Percentiles rank a stretch among this genome's conserved stretches.
phyloP scores from a whole-genome alignment of 2,797 vertebrate species.

The Monodelphis domestica region DNA sequence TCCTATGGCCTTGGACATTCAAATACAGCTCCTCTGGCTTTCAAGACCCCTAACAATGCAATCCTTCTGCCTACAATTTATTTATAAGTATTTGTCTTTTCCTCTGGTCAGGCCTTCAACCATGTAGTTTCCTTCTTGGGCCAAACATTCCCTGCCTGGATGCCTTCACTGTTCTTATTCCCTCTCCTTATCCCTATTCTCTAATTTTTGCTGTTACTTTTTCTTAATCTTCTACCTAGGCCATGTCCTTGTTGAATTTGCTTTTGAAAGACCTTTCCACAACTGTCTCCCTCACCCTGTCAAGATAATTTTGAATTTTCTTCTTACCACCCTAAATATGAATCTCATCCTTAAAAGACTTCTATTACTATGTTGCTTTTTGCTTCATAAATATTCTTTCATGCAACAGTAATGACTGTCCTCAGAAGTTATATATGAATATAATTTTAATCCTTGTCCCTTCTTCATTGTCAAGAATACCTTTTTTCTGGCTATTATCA shows the following conservation, averaged over 20 bases:
- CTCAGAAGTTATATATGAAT: slow-evolving; percentile 37
- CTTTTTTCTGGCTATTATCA: slow-evolving; percentile 48
- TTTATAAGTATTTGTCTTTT: not conserved
- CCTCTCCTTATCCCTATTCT: not conserved
- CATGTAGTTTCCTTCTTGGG: not conserved
- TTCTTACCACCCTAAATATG: slow-evolving; percentile 38
- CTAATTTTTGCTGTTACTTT: not conserved
- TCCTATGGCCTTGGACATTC: too few relatives aligned
- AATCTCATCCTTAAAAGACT: slow-evolving; percentile 27
- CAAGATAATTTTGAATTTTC: slow-evolving; percentile 7
- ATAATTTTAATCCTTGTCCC: slow-evolving; percentile 35
- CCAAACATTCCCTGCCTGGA: not conserved
- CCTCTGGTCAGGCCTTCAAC: not conserved
- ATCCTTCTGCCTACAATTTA: not conserved
- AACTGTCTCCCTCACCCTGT: too few relatives aligned
- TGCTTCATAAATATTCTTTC: slow-evolving; percentile 31
- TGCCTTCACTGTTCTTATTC: not conserved
- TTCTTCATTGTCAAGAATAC: not conserved
- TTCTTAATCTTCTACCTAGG: too few relatives aligned
- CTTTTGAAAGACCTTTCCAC: too few relatives aligned
- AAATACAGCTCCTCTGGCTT: not conserved
- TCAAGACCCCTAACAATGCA: not conserved
- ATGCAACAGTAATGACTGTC: not conserved
- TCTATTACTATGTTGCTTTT: not conserved
- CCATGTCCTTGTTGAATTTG: too few relatives aligned